Conservation (phyloP, 2,113 vertebrate genomes). For the Xyliphius kryptos region DNA sequence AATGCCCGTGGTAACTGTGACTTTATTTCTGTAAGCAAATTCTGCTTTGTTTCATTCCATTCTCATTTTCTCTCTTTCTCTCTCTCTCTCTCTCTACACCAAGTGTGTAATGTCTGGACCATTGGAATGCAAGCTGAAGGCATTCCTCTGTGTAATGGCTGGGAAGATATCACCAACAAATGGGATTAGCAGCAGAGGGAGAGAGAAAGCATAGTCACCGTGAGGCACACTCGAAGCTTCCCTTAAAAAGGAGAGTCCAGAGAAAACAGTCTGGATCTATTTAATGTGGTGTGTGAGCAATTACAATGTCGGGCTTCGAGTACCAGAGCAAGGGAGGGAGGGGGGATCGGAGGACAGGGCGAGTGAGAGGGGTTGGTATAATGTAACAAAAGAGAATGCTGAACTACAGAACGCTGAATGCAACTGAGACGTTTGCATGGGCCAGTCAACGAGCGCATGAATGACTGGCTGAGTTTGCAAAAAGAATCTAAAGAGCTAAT, state of each 20-base stretch:
- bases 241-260: conserved; percentile 42
- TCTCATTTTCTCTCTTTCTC: neutral
- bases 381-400: neutral
- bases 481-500: neutral
- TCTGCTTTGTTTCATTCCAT: too few relatives aligned
- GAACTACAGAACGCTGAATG: conserved; percentile 23
- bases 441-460: neutral
- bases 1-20: too few relatives aligned
- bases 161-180: conserved; percentile 28
- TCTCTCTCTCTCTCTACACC: conserved; percentile 16
- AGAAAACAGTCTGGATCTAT: conserved; percentile 66
- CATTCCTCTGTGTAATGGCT: conserved; percentile 50
- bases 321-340: conserved; percentile 19
- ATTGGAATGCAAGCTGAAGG: conserved; percentile 57
- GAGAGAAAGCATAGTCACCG: conserved; percentile 43
- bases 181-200: conserved; percentile 24
- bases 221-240: conserved; percentile 49
- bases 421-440: conserved; percentile 14
- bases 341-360: neutral
- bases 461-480: neutral
- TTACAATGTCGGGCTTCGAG: conserved; percentile 51
- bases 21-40: too few relatives aligned
- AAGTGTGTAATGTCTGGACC: neutral
- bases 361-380: conserved; percentile 8
- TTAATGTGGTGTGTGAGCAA: conserved; percentile 66